phyloP scores from a whole-genome alignment of 2,888 invertebrate species.

The Sesia bembeciformis region DNA sequence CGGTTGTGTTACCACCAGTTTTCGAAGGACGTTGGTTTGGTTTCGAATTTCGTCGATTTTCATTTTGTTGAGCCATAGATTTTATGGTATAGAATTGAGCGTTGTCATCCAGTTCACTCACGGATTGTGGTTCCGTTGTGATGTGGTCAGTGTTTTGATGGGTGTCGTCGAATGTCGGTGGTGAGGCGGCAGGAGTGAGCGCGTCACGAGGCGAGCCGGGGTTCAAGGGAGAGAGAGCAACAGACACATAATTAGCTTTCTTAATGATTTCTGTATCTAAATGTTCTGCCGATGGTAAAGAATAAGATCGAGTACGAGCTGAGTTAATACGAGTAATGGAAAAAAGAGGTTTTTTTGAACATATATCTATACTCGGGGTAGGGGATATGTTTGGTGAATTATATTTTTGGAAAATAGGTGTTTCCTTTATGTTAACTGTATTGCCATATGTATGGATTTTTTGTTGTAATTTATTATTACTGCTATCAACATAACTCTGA shows the following conservation, averaged over 20 bases:
- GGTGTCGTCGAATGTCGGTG: slow-evolving; percentile 42
- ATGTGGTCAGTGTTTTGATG: slow-evolving; percentile 34
- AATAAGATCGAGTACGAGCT: slow-evolving; percentile 43
- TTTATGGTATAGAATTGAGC: slow-evolving; percentile 13
- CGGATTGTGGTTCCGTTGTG: slow-evolving; percentile 12
- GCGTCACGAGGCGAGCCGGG: slow-evolving; percentile 62
- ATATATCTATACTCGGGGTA: slow-evolving; percentile 37
- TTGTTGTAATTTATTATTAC: neutral
- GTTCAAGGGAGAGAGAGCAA: slow-evolving; percentile 73
- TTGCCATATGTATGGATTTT: slow-evolving; percentile 21
- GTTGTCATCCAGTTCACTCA: slow-evolving; percentile 13
- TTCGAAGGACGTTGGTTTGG: slow-evolving; percentile 19
- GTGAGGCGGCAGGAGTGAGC: slow-evolving; percentile 57
- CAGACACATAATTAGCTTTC: slow-evolving; percentile 75
- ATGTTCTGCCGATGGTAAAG: slow-evolving; percentile 43
- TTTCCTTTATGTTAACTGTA: slow-evolving; percentile 68
- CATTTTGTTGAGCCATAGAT: slow-evolving; percentile 15
- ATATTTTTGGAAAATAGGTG: slow-evolving; percentile 69
- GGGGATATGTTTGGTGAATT: slow-evolving; percentile 37
- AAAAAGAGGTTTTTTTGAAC: slow-evolving; percentile 39
- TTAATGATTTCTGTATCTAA: slow-evolving; percentile 57
- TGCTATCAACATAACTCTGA: slow-evolving; percentile 13
- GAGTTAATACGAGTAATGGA: slow-evolving; percentile 40
- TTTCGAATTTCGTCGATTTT: slow-evolving; percentile 8
- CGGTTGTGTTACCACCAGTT: slow-evolving; percentile 16